These are phyloP conservation scores for Connochaetes taurinus DNA, from an alignment of 2,113 vertebrate genomes.

Conservation along the genomic window DNA sequence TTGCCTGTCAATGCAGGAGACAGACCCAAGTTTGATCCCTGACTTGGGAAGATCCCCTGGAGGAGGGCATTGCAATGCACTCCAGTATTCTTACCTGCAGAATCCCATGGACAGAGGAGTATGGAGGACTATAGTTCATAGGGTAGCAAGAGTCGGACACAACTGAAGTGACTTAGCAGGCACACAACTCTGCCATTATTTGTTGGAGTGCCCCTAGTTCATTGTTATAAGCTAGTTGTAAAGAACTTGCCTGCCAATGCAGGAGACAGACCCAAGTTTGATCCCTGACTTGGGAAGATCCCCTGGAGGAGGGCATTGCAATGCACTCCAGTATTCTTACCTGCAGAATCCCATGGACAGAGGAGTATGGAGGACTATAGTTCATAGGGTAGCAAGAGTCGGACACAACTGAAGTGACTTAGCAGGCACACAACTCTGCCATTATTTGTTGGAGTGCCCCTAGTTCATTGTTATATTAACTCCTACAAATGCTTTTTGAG, in stretches of 20 bases:
- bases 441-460: not conserved
- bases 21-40: not conserved
- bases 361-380: not conserved
- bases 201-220: not conserved
- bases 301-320: not conserved
- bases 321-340: not conserved
- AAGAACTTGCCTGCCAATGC: not conserved
- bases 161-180: not conserved
- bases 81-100: not conserved
- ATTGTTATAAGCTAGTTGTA: not conserved
- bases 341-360: not conserved
- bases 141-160: not conserved
- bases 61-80: not conserved
- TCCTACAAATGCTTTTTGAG: not conserved
- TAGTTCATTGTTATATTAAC: not conserved
- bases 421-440: not conserved
- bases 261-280: not conserved
- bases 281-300: not conserved
- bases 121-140: not conserved
- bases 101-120: not conserved
- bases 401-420: not conserved
- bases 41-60: not conserved
- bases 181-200: not conserved
- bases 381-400: not conserved
- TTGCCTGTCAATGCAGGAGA: not conserved